Base-by-base conservation (phyloP, 2,888 invertebrate species). In the Automeris io region DNA sequence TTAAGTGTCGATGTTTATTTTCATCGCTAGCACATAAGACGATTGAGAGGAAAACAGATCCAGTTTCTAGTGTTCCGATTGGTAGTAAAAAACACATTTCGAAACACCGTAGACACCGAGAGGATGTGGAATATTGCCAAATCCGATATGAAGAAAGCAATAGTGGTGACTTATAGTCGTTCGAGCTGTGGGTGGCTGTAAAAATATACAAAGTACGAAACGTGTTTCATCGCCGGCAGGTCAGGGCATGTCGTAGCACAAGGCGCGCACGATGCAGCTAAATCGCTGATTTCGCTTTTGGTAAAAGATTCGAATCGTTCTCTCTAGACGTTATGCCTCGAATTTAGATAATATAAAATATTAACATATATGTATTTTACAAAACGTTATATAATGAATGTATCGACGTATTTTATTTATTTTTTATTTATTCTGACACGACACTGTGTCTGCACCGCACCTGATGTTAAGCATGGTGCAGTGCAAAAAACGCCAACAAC, bases 111-210 rank as follows among this genome's bases (percentile, higher is more conserved):
- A 47, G 41, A 51, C 47, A 52, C 43, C 44, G 49, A 44, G 47
- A 41, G 35, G 43, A 42, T 45, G 45, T 66, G 63, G 62, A 61
- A 53, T 43, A 46, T 47, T 64, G 63, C 61, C 61, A 65, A 60
- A 51, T 42, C 41, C 36, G 39, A 59, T 54, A 49, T 50, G 48
- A 54, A 54, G 57, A 56, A 44, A 52, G 50, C 40, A 47, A 57
- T 49, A 46, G 45, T 37, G 41, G 47, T 61, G 51, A 55, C 46
- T 54, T 51, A 59, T 57, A 43, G 47, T 41, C 19, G 41, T 29
- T 39, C 39, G 43, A 46, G 46, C 42, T 50, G 59, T 62, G 48
- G 57, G 54, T 51, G 49, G 55, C 39, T 50, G 45, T 56, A 52
- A 62, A 62, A 65, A 65, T 63, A 59, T 49, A 48, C 42, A 46